Percentiles rank a stretch among this genome's conserved stretches.
These are phyloP conservation scores for Pseudomyrmex flavicornis DNA, from an alignment of 1,140 invertebrate genomes.

Conservation along the genomic window DNA sequence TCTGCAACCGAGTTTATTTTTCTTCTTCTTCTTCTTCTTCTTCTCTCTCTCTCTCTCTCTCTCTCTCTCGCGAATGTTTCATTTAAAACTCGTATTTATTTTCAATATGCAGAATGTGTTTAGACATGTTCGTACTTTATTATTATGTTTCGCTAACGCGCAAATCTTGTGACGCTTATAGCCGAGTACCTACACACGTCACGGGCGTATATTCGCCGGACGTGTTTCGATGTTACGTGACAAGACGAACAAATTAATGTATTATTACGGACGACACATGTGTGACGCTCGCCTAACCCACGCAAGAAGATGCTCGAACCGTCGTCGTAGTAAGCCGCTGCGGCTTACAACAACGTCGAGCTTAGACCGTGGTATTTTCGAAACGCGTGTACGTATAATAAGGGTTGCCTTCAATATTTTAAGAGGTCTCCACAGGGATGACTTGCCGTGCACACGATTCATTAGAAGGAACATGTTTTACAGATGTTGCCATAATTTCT, in stretches of 20 bases:
- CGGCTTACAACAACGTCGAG: constrained; percentile 7
- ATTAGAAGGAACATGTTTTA: not conserved
- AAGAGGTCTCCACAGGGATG: not conserved
- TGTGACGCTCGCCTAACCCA: not conserved
- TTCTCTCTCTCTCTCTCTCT: too few species aligned
- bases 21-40: not conserved
- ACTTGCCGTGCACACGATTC: not conserved
- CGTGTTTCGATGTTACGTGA: constrained; percentile 14
- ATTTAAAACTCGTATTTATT: not conserved
- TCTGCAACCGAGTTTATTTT: constrained; percentile 22
- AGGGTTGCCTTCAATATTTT: constrained; percentile 19
- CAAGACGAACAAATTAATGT: constrained; percentile 38
- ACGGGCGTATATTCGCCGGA: not conserved
- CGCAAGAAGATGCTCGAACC: constrained; percentile 22
- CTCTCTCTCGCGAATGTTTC: constrained; percentile 3
- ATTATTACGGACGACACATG: constrained; percentile 38
- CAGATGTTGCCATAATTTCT: not conserved
- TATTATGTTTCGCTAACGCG: not conserved
- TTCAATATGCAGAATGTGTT: not conserved
- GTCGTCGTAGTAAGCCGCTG: not conserved
- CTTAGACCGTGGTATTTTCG: not conserved
- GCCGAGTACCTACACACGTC: too few species aligned
- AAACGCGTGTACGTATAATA: constrained; percentile 1
- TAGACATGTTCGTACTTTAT: not conserved
- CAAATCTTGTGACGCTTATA: not conserved